Percentiles rank a stretch among this genome's conserved stretches.
These are phyloP conservation scores for Pedetes capensis DNA, from an alignment of 2,113 vertebrate genomes.

Conservation along the genomic window DNA sequence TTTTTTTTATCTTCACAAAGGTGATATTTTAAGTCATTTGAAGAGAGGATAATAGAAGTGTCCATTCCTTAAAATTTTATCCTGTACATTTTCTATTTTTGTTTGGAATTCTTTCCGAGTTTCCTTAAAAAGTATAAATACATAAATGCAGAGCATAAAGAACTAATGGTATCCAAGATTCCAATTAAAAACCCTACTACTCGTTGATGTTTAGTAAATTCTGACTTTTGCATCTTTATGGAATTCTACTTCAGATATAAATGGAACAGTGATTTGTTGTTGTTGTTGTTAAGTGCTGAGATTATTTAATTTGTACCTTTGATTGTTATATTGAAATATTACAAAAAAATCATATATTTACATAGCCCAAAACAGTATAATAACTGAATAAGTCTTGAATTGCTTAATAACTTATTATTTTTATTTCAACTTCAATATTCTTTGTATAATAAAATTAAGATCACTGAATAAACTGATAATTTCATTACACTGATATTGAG, in stretches of 20 bases:
- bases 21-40: not conserved
- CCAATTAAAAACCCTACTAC: constrained; percentile 2
- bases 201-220: constrained; percentile 22
- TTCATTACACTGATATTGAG: constrained; percentile 6
- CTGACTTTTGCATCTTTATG: not conserved
- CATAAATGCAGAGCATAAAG: not conserved
- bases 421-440: constrained; percentile 35
- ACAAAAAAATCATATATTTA: not conserved
- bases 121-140: constrained; percentile 31
- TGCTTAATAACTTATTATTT: not conserved
- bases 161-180: not conserved
- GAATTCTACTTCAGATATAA: not conserved
- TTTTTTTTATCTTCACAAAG: not conserved
- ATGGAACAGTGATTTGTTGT: not conserved
- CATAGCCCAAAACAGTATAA: not conserved
- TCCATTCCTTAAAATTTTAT: not conserved
- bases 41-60: not conserved
- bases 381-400: not conserved
- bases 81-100: not conserved
- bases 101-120: not conserved
- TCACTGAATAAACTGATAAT: not conserved
- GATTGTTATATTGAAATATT: not conserved
- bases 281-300: too few species aligned
- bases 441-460: constrained; percentile 25
- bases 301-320: not conserved